Evolutionary conservation across 2,113 vertebrate species (phyloP).

Genomic region (Dicerorhinus sumatrensis): DNA sequence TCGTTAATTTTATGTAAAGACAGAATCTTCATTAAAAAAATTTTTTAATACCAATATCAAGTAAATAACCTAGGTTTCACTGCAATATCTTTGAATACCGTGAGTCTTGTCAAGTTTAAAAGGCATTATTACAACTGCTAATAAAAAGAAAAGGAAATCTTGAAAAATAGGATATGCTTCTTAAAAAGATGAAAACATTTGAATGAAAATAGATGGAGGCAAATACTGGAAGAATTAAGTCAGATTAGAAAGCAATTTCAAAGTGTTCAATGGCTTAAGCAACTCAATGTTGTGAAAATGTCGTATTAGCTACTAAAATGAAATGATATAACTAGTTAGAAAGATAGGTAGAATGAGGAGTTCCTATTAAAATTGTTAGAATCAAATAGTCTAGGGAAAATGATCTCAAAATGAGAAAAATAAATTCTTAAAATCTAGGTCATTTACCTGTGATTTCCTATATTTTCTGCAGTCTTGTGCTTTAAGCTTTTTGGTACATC

Average conservation of each 20-base stretch:
- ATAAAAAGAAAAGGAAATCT: not conserved
- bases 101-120: slow-evolving; percentile 49
- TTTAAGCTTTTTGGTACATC: slow-evolving; percentile 40
- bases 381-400: slow-evolving; percentile 4
- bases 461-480: slow-evolving; percentile 12
- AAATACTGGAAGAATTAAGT: slow-evolving; percentile 61
- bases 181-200: slow-evolving; percentile 34
- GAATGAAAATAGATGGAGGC: slow-evolving; percentile 44
- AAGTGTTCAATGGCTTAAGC: slow-evolving; percentile 26
- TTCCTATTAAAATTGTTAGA: slow-evolving; percentile 32
- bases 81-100: slow-evolving; percentile 56
- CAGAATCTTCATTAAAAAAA: not conserved
- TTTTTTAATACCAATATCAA: slow-evolving; percentile 48
- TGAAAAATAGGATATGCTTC: slow-evolving; percentile 42
- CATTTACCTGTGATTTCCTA: not conserved
- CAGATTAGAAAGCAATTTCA: slow-evolving; percentile 51
- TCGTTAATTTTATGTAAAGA: not conserved
- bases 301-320: slow-evolving; percentile 59
- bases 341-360: not conserved
- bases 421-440: slow-evolving; percentile 12
- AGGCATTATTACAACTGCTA: slow-evolving; percentile 51
- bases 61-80: slow-evolving; percentile 61
- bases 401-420: slow-evolving; percentile 30
- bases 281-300: slow-evolving; percentile 57
- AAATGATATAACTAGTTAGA: slow-evolving; percentile 2